Conservation (phyloP, 1,140 invertebrate genomes). For the Hyphantria cunea region DNA sequence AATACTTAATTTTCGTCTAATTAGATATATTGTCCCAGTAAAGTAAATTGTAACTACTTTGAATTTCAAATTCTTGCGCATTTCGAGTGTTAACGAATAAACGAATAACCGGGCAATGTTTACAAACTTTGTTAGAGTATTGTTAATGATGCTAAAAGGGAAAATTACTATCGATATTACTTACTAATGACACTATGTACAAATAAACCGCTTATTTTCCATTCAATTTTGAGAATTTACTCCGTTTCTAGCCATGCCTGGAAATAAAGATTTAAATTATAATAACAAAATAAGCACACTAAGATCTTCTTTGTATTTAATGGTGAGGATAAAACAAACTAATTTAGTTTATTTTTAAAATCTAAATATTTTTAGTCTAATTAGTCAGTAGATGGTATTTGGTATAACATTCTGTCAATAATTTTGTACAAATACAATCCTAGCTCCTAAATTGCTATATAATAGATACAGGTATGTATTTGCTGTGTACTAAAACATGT, state of each 20-base stretch:
- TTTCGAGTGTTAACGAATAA: slow-evolving; percentile 10
- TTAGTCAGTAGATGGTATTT: too few species aligned
- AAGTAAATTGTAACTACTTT: background rate
- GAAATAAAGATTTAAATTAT: background rate
- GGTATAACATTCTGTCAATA: too few species aligned
- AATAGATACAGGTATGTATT: too few species aligned
- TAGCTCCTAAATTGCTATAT: too few species aligned
- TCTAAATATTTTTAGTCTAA: too few species aligned
- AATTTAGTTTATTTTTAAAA: too few species aligned
- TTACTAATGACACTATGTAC: slow-evolving; percentile 23
- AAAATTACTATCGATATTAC: slow-evolving; percentile 25
- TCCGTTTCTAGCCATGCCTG: background rate
- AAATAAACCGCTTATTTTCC: slow-evolving; percentile 4
- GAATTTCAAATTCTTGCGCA: slow-evolving; percentile 13
- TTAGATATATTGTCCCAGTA: background rate
- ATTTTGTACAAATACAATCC: too few species aligned
- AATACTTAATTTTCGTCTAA: background rate
- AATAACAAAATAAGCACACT: too few species aligned
- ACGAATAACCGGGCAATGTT: slow-evolving; percentile 10
- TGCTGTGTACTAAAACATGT: too few species aligned
- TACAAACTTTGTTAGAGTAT: slow-evolving; percentile 27
- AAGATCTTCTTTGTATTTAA: background rate
- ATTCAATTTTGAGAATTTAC: background rate
- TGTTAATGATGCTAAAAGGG: slow-evolving; percentile 25
- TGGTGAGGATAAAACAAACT: too few species aligned